Percentiles rank a stretch among this genome's conserved stretches.
Conservation (phyloP, 2,797 vertebrate species). For the Molossus alvarezi region DNA sequence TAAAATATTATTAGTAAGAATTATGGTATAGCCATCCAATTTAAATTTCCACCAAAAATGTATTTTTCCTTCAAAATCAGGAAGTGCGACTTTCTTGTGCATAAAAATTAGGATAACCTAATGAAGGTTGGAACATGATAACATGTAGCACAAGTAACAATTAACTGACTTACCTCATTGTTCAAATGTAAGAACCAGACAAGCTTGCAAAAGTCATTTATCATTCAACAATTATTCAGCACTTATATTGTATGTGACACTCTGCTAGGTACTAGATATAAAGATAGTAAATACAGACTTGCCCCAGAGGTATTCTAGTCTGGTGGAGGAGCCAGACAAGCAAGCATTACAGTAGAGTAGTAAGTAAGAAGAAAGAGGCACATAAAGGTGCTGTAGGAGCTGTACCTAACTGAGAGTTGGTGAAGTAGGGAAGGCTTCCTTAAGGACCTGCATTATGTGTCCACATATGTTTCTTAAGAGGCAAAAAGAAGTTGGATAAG, state of each 20-base stretch:
- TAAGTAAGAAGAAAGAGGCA: neutral
- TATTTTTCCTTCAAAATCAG: constrained; percentile 48
- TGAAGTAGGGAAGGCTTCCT: neutral
- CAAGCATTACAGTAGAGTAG: neutral
- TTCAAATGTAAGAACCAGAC: constrained; percentile 33
- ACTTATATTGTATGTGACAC: neutral
- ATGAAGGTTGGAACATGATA: constrained; percentile 13
- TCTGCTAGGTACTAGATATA: constrained; percentile 24
- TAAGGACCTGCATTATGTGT: neutral
- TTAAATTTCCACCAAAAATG: constrained; percentile 62
- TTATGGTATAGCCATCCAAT: neutral
- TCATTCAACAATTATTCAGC: neutral
- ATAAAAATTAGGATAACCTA: constrained; percentile 16
- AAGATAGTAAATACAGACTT: neutral
- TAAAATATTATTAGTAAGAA: constrained; percentile 67
- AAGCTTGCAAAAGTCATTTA: constrained; percentile 44
- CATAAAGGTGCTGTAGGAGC: neutral
- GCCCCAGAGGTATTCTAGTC: neutral
- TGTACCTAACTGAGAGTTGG: neutral
- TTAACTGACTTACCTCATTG: neutral
- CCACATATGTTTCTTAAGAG: constrained; percentile 33
- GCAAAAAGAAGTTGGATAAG: neutral
- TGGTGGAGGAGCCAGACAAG: neutral
- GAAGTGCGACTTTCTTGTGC: neutral
- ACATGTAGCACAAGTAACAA: constrained; percentile 4